phyloP scores from a whole-genome alignment of 2,113 vertebrate genomes.

The Lasiurus cinereus region DNA sequence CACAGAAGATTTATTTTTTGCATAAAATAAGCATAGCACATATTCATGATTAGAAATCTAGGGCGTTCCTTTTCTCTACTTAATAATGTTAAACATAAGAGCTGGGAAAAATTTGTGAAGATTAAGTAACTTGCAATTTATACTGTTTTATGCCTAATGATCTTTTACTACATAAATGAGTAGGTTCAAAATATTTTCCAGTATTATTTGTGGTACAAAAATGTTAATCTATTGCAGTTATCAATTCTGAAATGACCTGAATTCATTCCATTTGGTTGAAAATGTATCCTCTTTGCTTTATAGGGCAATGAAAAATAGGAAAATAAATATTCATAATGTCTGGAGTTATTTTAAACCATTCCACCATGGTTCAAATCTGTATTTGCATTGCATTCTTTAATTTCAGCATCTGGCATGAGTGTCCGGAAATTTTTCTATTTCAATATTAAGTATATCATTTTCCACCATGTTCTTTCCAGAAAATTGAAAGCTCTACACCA shows the following conservation, averaged over 20 bases:
- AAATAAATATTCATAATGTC: slow-evolving; percentile 57
- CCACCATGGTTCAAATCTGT: neutral
- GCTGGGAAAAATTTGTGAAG: slow-evolving; percentile 27
- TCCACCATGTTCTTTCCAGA: neutral
- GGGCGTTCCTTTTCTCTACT: slow-evolving; percentile 11
- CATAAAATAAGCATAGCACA: slow-evolving; percentile 3
- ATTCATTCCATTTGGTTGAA: slow-evolving; percentile 42
- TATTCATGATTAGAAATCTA: slow-evolving; percentile 35
- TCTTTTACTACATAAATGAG: slow-evolving; percentile 50
- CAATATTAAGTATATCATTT: slow-evolving; percentile 13
- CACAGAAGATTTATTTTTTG: slow-evolving; percentile 50
- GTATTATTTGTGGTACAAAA: slow-evolving; percentile 35
- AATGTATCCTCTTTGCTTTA: slow-evolving; percentile 45
- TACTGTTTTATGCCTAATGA: slow-evolving; percentile 19
- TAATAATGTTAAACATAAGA: slow-evolving; percentile 60
- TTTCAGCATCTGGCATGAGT: slow-evolving; percentile 60
- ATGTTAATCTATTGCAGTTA: neutral
- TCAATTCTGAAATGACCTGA: neutral
- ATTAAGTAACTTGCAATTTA: slow-evolving; percentile 41
- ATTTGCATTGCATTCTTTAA: slow-evolving; percentile 37
- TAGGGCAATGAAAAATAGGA: slow-evolving; percentile 30
- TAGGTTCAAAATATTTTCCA: slow-evolving; percentile 23
- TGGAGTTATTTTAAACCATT: slow-evolving; percentile 46
- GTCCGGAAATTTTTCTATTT: slow-evolving; percentile 56
- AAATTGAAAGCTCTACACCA: slow-evolving; percentile 33